Base-by-base conservation (phyloP, 64 coral and sea anemone genomes). In the Porites lutea region DNA sequence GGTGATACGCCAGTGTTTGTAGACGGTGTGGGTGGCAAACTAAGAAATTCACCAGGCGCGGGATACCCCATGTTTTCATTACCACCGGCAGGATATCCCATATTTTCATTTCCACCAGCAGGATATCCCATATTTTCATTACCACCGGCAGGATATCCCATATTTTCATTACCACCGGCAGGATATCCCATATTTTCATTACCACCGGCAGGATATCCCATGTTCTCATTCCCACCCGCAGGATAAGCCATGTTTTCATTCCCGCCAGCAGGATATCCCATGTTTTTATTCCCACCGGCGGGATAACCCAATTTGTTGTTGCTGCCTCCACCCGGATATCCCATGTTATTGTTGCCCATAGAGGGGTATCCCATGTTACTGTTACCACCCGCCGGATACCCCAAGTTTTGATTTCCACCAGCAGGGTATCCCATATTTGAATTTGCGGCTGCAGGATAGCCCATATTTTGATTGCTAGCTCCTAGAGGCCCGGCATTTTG, bases 61-160 rank as follows among this genome's bases (percentile, higher is more conserved):
- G 58, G 79, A 45, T 82, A 43, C 5, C 79, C 46, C 58, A 67
- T 5, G 4, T 67, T 83, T 16, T 4, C 6, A 48, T 83, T 83
- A 0, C 79, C 79, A 49, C 22, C 13, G 8, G 3, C 48, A 51
- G 27, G 47, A 76, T 76, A 48, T 9, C 48, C 79, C 16, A 64
- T 83, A 9, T 20, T 83, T 49, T 48, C 15, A 49, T 21, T 83
- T 9, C 44, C 60, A 66, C 59, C 79, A 1, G 18, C 81, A 13
- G 81, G 63, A 69, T 68, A 84, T 21, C 62, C 81, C 81, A 84
- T 52, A 43, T 69, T 69, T 20, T 19, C 46, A 68, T 49, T 68
- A 0, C 47, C 63, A 51, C 62, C 81, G 0, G 81, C n/a, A 15
- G 44, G 81, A 84, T 84, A 51, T 4, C 46, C 81, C 63, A 52